Conservation (phyloP, 2,888 invertebrate species). For the Nemotelus nigrinus region DNA sequence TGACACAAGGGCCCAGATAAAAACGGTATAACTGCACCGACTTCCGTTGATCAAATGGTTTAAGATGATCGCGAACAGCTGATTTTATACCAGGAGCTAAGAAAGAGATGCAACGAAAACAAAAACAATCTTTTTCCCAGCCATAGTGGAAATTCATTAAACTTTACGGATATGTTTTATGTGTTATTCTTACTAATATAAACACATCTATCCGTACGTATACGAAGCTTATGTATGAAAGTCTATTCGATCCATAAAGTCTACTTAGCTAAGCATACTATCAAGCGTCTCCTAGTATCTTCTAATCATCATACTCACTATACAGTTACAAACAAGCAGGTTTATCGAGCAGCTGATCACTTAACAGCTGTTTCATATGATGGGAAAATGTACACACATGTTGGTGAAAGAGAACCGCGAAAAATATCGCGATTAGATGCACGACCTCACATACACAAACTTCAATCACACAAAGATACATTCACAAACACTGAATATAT, state of each 20-base stretch:
- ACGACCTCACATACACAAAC: too few relatives aligned
- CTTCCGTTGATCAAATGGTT: conserved; percentile 64
- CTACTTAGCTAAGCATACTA: too few relatives aligned
- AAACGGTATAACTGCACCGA: conserved; percentile 40
- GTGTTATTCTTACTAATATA: too few relatives aligned
- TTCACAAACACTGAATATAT: too few relatives aligned
- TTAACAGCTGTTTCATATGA: conserved; percentile 23
- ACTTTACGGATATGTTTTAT: background rate
- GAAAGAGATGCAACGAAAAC: conserved; percentile 56
- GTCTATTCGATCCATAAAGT: too few relatives aligned
- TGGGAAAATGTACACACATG: background rate
- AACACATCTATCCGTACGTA: too few relatives aligned
- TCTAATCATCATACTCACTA: background rate
- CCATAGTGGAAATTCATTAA: conserved; percentile 1
- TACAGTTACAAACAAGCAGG: conserved; percentile 16
- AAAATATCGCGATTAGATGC: conserved; percentile 20
- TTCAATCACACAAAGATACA: too few relatives aligned
- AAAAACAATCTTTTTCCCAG: conserved; percentile 46
- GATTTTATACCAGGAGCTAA: conserved; percentile 62
- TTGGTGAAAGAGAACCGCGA: conserved; percentile 13
- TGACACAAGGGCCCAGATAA: too few relatives aligned
- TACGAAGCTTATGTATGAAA: too few relatives aligned
- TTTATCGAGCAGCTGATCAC: conserved; percentile 26
- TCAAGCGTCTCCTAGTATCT: too few relatives aligned
- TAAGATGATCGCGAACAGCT: conserved; percentile 61